Conservation (phyloP, 2,888 invertebrate genomes). For the Ceraclea dissimilis region DNA sequence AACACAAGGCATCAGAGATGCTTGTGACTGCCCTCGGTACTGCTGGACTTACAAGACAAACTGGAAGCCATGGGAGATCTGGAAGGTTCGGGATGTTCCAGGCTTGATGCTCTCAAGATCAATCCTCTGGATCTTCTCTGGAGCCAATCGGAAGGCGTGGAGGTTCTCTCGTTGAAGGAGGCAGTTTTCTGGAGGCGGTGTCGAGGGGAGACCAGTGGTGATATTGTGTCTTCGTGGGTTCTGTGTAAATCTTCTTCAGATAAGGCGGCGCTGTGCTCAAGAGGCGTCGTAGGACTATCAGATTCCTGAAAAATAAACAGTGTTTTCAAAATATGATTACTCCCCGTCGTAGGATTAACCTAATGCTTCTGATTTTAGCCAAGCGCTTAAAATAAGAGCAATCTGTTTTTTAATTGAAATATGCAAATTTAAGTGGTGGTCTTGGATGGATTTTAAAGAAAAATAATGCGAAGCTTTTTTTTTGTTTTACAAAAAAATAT, state of each 20-base stretch:
- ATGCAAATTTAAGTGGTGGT: too few relatives aligned
- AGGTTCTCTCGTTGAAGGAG: conserved; percentile 20
- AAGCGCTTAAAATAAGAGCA: too few relatives aligned
- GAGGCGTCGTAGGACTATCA: conserved; percentile 35
- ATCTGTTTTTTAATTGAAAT: too few relatives aligned
- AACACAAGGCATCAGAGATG: conserved; percentile 41
- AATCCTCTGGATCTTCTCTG: conserved; percentile 40
- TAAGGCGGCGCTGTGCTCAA: conserved; percentile 11
- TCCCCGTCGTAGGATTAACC: too few relatives aligned
- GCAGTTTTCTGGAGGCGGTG: conserved; percentile 22
- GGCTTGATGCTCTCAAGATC: conserved; percentile 43
- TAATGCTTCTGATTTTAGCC: too few relatives aligned
- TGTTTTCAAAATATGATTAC: too few relatives aligned
- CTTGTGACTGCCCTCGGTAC: conserved; percentile 39
- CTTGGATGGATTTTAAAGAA: too few relatives aligned
- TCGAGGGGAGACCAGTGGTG: conserved; percentile 9
- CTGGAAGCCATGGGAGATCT: conserved; percentile 16
- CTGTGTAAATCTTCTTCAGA: conserved; percentile 18
- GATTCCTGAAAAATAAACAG: conserved; percentile 34
- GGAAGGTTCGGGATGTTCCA: conserved; percentile 36
- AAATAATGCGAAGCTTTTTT: too few relatives aligned
- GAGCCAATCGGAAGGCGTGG: conserved; percentile 24
- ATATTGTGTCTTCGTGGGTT: conserved; percentile 5
- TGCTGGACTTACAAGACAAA: conserved; percentile 40
- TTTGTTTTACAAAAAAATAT: too few relatives aligned